These are phyloP conservation scores for Thripadectes ignobilis DNA, from an alignment of 2,797 vertebrate species.

Conservation along the genomic window DNA sequence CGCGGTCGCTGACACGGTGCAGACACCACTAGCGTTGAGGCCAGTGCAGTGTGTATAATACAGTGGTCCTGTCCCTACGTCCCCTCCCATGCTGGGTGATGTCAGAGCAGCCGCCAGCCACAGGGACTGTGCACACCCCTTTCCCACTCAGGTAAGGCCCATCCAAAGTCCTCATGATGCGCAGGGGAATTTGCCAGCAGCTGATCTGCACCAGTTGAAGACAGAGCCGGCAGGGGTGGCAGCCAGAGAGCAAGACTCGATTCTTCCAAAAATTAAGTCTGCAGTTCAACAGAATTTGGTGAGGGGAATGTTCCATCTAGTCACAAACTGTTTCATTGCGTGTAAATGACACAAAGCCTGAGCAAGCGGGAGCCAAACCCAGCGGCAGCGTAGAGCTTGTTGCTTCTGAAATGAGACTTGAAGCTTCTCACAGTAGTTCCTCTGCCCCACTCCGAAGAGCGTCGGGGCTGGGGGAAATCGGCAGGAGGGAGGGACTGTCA, in stretches of 20 bases:
- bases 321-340: neutral
- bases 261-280: neutral
- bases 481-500: neutral
- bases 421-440: neutral
- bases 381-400: rapidly evolving
- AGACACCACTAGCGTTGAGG: neutral
- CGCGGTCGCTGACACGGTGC: neutral
- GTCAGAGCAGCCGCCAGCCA: neutral
- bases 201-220: rapidly evolving
- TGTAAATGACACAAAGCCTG: neutral
- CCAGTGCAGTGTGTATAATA: neutral
- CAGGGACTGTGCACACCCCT: neutral
- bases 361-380: neutral
- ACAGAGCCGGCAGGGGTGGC: rapidly evolving
- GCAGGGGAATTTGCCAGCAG: rapidly evolving
- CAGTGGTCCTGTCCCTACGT: neutral
- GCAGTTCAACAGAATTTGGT: rapidly evolving
- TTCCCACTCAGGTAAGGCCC: neutral
- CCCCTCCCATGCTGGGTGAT: neutral
- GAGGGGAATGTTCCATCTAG: neutral
- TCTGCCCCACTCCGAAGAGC: rapidly evolving
- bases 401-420: neutral
- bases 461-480: rapidly evolving
- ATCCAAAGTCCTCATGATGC: rapidly evolving
- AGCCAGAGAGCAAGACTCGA: neutral